Conservation (phyloP, 2,888 invertebrate genomes). For the Laspeyria flexula region DNA sequence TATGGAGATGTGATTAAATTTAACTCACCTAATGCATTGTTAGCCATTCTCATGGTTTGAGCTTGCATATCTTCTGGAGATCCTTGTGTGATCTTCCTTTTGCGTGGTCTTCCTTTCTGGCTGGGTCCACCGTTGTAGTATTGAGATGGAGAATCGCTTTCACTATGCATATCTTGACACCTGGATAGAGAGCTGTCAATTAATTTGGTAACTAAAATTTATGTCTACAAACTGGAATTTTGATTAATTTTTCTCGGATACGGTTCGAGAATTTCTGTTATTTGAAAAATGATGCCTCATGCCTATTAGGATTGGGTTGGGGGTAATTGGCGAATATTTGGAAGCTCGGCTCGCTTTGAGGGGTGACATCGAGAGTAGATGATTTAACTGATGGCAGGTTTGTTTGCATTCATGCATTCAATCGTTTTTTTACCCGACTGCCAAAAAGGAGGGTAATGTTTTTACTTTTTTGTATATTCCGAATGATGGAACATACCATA, state of each 20-base stretch:
- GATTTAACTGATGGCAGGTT: background rate
- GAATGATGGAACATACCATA: no score
- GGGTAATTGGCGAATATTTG: constrained; percentile 41
- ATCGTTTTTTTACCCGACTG: no score
- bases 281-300: constrained; percentile 23
- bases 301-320: constrained; percentile 24
- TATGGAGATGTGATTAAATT: constrained; percentile 1
- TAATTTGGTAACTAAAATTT: constrained; percentile 13
- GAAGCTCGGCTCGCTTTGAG: constrained; percentile 14
- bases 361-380: constrained; percentile 6
- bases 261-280: constrained; percentile 16
- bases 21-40: constrained; percentile 88
- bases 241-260: constrained; percentile 43
- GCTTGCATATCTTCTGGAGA: constrained; percentile 88
- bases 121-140: constrained; percentile 88
- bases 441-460: no score
- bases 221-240: constrained; percentile 32
- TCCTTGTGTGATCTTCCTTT: constrained; percentile 88
- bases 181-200: constrained; percentile 43
- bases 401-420: background rate
- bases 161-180: constrained; percentile 77
- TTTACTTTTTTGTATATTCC: no score
- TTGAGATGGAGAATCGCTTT: constrained; percentile 87
- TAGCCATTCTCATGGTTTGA: constrained; percentile 89
- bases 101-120: constrained; percentile 93